Conservation (phyloP, 2,888 invertebrate genomes). For the Elegia similella region DNA sequence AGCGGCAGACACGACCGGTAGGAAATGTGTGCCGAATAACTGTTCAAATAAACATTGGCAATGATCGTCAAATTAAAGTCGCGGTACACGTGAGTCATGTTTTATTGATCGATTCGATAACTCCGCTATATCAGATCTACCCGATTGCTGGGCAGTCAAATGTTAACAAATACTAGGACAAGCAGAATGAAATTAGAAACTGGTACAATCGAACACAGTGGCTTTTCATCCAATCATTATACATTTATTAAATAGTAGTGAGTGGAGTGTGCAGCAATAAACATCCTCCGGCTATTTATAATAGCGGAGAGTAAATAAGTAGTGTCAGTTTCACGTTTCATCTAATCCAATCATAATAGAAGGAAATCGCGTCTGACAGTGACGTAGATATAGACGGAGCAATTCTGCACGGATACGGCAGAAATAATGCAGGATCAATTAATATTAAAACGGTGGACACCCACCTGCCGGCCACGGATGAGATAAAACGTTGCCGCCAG, state of each 20-base stretch:
- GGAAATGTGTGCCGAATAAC: conserved; percentile 72
- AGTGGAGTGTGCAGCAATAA: not conserved
- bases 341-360: conserved; percentile 15
- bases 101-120: conserved; percentile 31
- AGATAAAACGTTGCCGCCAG: conserved; percentile 57
- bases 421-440: conserved; percentile 57
- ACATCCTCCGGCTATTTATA: conserved; percentile 6
- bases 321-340: conserved; percentile 7
- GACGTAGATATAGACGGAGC: conserved; percentile 34
- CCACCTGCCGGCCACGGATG: conserved; percentile 52
- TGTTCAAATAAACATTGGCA: conserved; percentile 68
- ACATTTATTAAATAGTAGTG: not conserved
- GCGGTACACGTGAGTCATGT: conserved; percentile 45
- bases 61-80: conserved; percentile 66
- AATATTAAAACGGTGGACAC: conserved; percentile 57
- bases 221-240: not conserved
- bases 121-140: conserved; percentile 22
- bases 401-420: conserved; percentile 35
- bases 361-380: conserved; percentile 15
- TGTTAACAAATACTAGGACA: not conserved
- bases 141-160: conserved; percentile 20
- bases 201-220: not conserved
- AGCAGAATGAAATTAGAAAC: not conserved
- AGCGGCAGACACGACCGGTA: conserved; percentile 41
- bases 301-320: conserved; percentile 4